These are phyloP conservation scores for Leptogaster cylindrica DNA, from an alignment of 2,888 invertebrate genomes.

Conservation along the genomic window DNA sequence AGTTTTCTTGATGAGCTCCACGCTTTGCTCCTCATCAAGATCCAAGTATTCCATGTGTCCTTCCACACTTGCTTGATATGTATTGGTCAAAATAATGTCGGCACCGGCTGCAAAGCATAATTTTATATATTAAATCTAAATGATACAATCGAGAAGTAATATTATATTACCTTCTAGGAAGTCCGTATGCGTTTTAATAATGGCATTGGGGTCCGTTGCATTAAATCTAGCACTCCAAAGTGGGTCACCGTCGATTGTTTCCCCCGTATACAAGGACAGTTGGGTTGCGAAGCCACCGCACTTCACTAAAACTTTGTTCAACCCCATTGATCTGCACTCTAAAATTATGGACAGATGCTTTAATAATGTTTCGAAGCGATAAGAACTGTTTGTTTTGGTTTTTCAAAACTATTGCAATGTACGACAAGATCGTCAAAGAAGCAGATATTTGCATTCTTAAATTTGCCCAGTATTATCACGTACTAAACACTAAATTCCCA, in stretches of 20 bases:
- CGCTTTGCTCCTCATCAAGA: constrained; percentile 71
- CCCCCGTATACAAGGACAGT: constrained; percentile 75
- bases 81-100: constrained; percentile 85
- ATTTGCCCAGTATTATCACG: too few species aligned
- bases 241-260: constrained; percentile 82
- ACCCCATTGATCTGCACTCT: constrained; percentile 35
- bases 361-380: too few species aligned
- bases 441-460: too few species aligned
- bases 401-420: too few species aligned
- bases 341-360: too few species aligned
- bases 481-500: too few species aligned
- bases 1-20: constrained; percentile 75
- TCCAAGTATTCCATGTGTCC: constrained; percentile 79
- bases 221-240: constrained; percentile 88
- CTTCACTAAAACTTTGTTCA: constrained; percentile 62
- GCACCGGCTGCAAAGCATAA: constrained; percentile 74
- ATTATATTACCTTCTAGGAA: constrained; percentile 72
- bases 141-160: not conserved
- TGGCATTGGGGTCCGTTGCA: constrained; percentile 77
- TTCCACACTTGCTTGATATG: constrained; percentile 84
- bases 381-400: too few species aligned
- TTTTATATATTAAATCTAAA: not conserved
- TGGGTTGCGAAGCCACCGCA: constrained; percentile 85
- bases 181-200: constrained; percentile 80
- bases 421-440: too few species aligned